Evolutionary conservation across 2,888 invertebrate species (phyloP), one percentile per base, ranked within the genome.

Genomic region (Druceiella hillmani): DNA sequence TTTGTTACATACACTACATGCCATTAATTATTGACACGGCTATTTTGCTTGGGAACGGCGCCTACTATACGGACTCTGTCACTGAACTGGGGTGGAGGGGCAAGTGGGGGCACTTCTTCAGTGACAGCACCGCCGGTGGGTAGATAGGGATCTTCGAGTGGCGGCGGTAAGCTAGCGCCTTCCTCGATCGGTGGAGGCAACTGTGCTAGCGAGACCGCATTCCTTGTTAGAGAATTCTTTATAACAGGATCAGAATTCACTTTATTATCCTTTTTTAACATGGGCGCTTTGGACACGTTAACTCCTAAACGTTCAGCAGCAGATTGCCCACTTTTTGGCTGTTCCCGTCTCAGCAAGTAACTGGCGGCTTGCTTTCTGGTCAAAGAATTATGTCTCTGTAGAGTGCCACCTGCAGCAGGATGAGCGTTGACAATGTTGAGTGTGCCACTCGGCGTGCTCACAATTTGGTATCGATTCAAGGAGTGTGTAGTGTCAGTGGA

Each of bases 71-170:
- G 76, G 38, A 87, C 88, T 52, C 83, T 76, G 66, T 91, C 91
- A 63, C 87, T 88, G 68, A 92, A 92, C 65, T 92, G 91, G 24
- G 91, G 91, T 22, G 91, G 92, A 24, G 91, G 91, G 14, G 89
- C 88, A 43, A 87, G 69, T 46, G 87, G 71, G 10, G 88, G 62
- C 10, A 46, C 44, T 38, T 55, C 55, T n/a, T 49, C 40, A 44
- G 44, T 36, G 40, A 58, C 39, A 49, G 55, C 44, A 13, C 59
- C 61, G 2, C 55, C 56, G 3, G 56, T 56, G n/a, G n/a, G n/a
- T n/a, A n/a, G n/a, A n/a, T n/a, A n/a, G 17, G 67, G 72, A 33
- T 69, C 68, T 50, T 77, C 78, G 53, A 78, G 78, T 1, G 76
- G 74, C 3, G 76, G 74, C 1, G 79, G 78, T 2, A 79, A 78